Evolutionary conservation across 2,888 invertebrate genomes (phyloP), one percentile per base, ranked within the genome.

Genomic region (Nebria brevicollis): DNA sequence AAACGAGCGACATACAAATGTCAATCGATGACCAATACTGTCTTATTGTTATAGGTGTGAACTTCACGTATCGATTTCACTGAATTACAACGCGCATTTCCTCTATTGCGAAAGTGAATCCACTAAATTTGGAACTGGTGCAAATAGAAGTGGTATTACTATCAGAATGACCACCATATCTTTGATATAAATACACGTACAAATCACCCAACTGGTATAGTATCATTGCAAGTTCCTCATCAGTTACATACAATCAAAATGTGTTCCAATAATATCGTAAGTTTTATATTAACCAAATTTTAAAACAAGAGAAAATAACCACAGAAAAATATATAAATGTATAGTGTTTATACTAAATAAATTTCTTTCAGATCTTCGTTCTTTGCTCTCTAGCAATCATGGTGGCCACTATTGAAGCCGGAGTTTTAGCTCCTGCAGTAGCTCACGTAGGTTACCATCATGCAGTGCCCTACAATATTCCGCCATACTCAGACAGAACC

Each of bases 401-500:
- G 8, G 72, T 34, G 6, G 77, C 25, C 54, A 68, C 65, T 65
- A 81, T 43, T 42, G 43, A 81, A n/a, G 76, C 76, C 7, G 72
- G 81, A n/a, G 73, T 77, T 2, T 3, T 76, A 64, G 81, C 76
- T 25, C 81, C 86, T 43, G 86, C 86, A 1, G 88, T 89, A 0
- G 87, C 89, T 1, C 84, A 88, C 0, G 87, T 88, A 0, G 86
- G 87, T 0, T 90, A 90, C 65, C 84, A 89, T 89, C 80, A 91
- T 84, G 91, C 92, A 15, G 90, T 93, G 34, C 93, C 93, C 0
- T 92, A 92, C 83, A 93, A 93, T 84, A 89, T 93, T 70, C 91
- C 92, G 74, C 93, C 93, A 1, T 92, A 91, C 84, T 92, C 93
- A 1, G 91, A 92, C 2, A 92, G 93, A 87, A 88, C 92, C 82